Percentiles rank a stretch among this genome's conserved stretches.
Evolutionary conservation across 2,113 vertebrate species (phyloP).

Genomic region (Ginglymostoma cirratum): DNA sequence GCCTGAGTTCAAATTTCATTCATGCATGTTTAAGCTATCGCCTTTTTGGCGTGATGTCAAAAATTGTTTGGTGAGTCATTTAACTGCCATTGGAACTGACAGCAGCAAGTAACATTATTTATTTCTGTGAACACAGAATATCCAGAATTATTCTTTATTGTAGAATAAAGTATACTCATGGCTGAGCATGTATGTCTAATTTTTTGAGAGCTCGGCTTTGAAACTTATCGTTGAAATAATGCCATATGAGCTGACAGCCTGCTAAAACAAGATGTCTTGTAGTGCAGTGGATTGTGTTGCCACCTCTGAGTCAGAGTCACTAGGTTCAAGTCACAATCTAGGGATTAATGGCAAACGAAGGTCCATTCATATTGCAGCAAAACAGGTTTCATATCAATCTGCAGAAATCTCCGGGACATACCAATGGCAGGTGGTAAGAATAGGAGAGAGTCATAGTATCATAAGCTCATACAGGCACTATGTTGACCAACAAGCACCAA

Average conservation of each 20-base stretch:
- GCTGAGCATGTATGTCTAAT: background rate
- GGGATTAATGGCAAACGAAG: too few species aligned
- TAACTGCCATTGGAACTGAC: conserved; percentile 12
- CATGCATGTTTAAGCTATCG: background rate
- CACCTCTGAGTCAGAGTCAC: too few species aligned
- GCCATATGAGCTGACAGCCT: too few species aligned
- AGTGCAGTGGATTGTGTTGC: too few species aligned
- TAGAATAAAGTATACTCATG: background rate
- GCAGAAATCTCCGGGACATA: too few species aligned
- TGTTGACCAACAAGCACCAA: too few species aligned
- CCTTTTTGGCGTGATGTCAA: background rate
- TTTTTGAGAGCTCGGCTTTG: background rate
- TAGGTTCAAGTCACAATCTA: too few species aligned
- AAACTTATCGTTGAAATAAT: background rate
- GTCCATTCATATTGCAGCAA: too few species aligned
- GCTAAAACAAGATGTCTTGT: background rate
- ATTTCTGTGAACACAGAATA: background rate
- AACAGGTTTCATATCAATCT: too few species aligned
- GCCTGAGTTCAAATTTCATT: conserved; percentile 8
- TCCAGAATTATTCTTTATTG: background rate
- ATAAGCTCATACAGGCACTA: too few species aligned
- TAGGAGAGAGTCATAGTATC: too few species aligned
- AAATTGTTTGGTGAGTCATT: background rate
- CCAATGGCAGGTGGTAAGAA: too few species aligned
- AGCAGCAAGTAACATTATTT: background rate